Evolutionary conservation across 2,797 vertebrate species (phyloP), one percentile per base, ranked within the genome.

Genomic region (Clarias laeviceps): DNA sequence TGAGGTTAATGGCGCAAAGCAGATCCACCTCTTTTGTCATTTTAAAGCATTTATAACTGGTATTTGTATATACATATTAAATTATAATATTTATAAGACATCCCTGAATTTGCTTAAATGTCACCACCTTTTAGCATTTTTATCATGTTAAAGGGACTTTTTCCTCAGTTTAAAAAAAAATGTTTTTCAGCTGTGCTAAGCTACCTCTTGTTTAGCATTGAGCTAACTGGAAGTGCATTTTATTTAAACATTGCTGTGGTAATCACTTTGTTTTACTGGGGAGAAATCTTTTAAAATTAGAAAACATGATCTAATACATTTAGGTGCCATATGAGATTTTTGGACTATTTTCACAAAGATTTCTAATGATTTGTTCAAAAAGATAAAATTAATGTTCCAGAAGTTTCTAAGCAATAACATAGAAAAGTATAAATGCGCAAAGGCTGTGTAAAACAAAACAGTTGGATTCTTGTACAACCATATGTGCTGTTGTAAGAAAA

Each of bases 1-100:
- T 64, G n/a, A 66, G 37, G 62, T 50, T 80, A 65, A 80, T 80
- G 78, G 62, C 61, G 79, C n/a, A 80, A 80, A 80, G 61, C 24
- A 14, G 7, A 80, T 5, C 27, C 14, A 54, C 22, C 62, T 22
- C 9, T 66, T 29, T 45, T 54, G 59, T 50, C 62, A 11, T 66
- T 65, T 78, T 50, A 5, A 12, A 45, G 11, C 8, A 45, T 65
- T 20, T 54, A 3, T 32, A 6, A 0, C 32, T 62, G n/a, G 12
- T n/a, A 40, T 79, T n/a, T 79, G 9, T 79, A 5, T 9, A 40
- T 0, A 61, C 5, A n/a, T 37, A n/a, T 24, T 24, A 78, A 59
- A 2, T 34, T 37, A 22, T 54, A 18, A 20, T 57, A 32, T 57
- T 12, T 77, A 9, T 22, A 24, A 77, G 22, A 1, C 18, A 0